Evolutionary conservation across 2,797 vertebrate genomes (phyloP).

Genomic region (Pangasius djambal): DNA sequence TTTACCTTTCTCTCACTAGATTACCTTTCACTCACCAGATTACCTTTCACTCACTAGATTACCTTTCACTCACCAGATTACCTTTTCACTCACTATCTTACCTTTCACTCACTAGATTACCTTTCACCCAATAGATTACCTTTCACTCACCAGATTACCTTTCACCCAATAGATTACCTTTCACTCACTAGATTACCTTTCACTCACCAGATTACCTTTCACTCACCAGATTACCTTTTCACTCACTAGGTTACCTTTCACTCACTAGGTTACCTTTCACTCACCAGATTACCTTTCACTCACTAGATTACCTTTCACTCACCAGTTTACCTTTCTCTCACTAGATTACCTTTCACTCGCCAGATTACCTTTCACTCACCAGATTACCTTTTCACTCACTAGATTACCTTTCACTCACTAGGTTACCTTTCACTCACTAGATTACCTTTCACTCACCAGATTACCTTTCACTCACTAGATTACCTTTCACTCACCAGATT

Average conservation of each 20-base stretch:
- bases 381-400: not conserved
- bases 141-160: too few relatives aligned
- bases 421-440: not conserved
- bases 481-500: not conserved
- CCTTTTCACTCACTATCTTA: not conserved
- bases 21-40: not conserved
- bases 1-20: not conserved
- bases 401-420: not conserved
- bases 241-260: not conserved
- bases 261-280: not conserved
- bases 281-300: too few relatives aligned
- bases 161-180: not conserved
- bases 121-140: not conserved
- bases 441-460: not conserved
- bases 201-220: too few relatives aligned
- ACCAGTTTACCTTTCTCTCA: not conserved
- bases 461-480: not conserved
- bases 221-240: not conserved
- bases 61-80: not conserved
- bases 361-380: not conserved
- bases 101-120: not conserved
- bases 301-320: not conserved
- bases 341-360: too few relatives aligned
- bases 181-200: too few relatives aligned
- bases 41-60: not conserved